These are phyloP conservation scores for Fissipunctia ypsillon DNA, from an alignment of 2,888 invertebrate genomes.

Conservation along the genomic window DNA sequence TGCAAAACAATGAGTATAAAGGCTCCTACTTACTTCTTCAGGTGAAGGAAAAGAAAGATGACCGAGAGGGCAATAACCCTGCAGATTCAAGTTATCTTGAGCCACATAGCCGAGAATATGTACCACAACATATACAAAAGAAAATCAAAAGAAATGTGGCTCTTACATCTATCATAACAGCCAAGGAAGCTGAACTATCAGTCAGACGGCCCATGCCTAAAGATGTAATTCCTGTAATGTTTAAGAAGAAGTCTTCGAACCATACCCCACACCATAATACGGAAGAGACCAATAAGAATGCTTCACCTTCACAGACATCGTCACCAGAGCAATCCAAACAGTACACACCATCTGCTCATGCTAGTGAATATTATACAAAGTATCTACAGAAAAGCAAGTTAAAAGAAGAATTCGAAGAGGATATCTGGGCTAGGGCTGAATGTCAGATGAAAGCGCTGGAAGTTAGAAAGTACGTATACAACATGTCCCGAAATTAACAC, in stretches of 20 bases:
- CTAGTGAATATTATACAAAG: constrained; percentile 75
- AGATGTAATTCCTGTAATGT: constrained; percentile 42
- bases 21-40: constrained; percentile 45
- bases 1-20: background rate
- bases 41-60: constrained; percentile 67
- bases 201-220: background rate
- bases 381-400: constrained; percentile 70
- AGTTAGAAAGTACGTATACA: constrained; percentile 70
- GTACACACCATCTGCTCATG: constrained; percentile 73
- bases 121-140: constrained; percentile 42
- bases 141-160: constrained; percentile 74
- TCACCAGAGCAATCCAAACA: constrained; percentile 13
- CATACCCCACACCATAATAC: background rate
- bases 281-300: background rate
- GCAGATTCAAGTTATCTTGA: background rate
- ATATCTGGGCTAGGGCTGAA: constrained; percentile 76
- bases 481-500: no score
- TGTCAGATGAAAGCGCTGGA: constrained; percentile 76
- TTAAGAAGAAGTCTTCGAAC: constrained; percentile 32
- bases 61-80: constrained; percentile 44
- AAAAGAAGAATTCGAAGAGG: constrained; percentile 65
- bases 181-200: constrained; percentile 44
- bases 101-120: background rate
- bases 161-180: constrained; percentile 71
- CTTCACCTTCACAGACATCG: background rate